These are phyloP conservation scores for Misgurnus anguillicaudatus DNA, from an alignment of 2,113 vertebrate genomes.

Conservation along the genomic window DNA sequence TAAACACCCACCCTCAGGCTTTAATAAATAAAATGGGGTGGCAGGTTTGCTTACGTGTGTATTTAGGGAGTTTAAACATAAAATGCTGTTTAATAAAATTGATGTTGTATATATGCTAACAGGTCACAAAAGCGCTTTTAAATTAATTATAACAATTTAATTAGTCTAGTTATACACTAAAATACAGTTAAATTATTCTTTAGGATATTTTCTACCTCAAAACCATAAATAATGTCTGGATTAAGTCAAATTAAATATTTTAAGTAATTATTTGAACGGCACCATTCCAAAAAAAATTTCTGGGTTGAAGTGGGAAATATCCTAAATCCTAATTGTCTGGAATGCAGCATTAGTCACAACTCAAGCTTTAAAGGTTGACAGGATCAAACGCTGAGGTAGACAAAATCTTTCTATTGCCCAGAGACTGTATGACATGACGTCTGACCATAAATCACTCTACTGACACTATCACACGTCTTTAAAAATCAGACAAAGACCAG, in stretches of 20 bases:
- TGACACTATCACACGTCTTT: neutral
- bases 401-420: neutral
- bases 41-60: conserved; percentile 24
- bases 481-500: neutral
- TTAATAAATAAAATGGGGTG: neutral
- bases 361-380: neutral
- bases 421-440: neutral
- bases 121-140: neutral
- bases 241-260: no score
- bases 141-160: neutral
- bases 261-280: no score
- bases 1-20: neutral
- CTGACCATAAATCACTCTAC: conserved; percentile 6
- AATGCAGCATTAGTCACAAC: neutral
- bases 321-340: no score
- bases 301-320: no score
- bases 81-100: neutral
- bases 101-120: neutral
- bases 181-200: no score
- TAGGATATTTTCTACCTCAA: no score
- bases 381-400: neutral
- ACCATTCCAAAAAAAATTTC: no score
- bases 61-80: neutral
- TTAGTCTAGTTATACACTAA: neutral
- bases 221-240: no score